These are phyloP conservation scores for Anser cygnoides DNA, from an alignment of 2,113 vertebrate species.

Conservation along the genomic window DNA sequence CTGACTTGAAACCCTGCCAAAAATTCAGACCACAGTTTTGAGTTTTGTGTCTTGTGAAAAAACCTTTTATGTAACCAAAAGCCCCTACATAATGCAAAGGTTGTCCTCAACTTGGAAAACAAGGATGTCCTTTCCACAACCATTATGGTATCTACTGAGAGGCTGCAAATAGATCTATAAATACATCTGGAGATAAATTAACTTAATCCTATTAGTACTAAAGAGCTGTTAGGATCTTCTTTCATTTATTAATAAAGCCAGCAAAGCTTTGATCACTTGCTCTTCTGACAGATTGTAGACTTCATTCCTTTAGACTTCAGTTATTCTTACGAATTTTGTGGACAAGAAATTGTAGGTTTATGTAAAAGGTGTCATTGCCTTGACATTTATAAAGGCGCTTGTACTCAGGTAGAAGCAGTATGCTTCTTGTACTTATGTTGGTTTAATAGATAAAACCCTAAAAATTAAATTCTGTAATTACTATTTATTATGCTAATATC, in stretches of 20 bases:
- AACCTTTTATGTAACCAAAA: not conserved
- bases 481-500: not conserved
- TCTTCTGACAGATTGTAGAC: not conserved
- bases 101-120: not conserved
- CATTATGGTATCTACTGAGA: not conserved
- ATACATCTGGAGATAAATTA: not conserved
- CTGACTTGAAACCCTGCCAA: not conserved
- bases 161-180: not conserved
- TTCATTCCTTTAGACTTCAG: not conserved
- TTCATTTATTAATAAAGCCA: not conserved
- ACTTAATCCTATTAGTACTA: rapidly evolving
- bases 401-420: not conserved
- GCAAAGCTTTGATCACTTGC: not conserved
- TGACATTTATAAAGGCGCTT: not conserved
- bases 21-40: not conserved
- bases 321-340: not conserved
- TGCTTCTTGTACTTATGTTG: not conserved
- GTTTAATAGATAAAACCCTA: not conserved
- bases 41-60: not conserved
- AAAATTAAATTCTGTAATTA: not conserved
- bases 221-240: not conserved
- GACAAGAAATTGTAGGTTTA: not conserved
- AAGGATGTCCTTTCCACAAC: not conserved
- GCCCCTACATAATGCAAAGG: not conserved
- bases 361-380: not conserved